Conservation (phyloP, 1,140 invertebrate species). For the Drosophila albomicans region DNA sequence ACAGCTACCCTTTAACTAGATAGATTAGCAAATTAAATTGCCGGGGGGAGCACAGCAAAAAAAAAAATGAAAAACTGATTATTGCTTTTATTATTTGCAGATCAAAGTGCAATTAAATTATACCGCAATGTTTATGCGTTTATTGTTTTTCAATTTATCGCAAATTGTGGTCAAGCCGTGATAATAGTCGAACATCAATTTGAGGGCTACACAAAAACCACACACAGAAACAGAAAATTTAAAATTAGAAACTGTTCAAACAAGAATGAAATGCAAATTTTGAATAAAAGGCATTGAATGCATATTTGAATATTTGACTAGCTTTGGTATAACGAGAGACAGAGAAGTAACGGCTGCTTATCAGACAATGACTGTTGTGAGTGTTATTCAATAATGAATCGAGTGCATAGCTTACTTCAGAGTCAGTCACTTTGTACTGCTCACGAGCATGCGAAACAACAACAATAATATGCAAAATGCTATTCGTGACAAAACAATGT, state of each 20-base stretch:
- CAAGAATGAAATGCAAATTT: slow-evolving; percentile 31
- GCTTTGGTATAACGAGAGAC: neutral
- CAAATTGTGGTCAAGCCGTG: slow-evolving; percentile 30
- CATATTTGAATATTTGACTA: slow-evolving; percentile 35
- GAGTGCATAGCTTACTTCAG: slow-evolving; percentile 64
- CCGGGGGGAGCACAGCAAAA: too few species aligned
- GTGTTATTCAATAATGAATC: slow-evolving; percentile 73
- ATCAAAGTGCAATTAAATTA: slow-evolving; percentile 63
- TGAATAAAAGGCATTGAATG: slow-evolving; percentile 39
- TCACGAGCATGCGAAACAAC: slow-evolving; percentile 9
- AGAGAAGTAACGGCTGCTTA: slow-evolving; percentile 42
- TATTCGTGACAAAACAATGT: slow-evolving; percentile 48
- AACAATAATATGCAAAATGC: slow-evolving; percentile 16
- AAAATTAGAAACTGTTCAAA: slow-evolving; percentile 53
- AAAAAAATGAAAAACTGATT: neutral
- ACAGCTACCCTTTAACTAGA: slow-evolving; percentile 4
- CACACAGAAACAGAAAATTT: neutral
- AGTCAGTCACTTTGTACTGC: slow-evolving; percentile 6
- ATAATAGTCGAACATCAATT: slow-evolving; percentile 29
- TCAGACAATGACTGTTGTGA: slow-evolving; percentile 29
- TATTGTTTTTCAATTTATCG: slow-evolving; percentile 53
- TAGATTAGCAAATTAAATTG: slow-evolving; percentile 6
- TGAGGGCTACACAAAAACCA: slow-evolving; percentile 22
- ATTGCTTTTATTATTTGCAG: slow-evolving; percentile 26
- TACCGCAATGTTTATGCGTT: slow-evolving; percentile 48